Percentiles rank a stretch among this genome's conserved stretches.
phyloP scores from a whole-genome alignment of 2,888 invertebrate species.

The Eilema caniola region DNA sequence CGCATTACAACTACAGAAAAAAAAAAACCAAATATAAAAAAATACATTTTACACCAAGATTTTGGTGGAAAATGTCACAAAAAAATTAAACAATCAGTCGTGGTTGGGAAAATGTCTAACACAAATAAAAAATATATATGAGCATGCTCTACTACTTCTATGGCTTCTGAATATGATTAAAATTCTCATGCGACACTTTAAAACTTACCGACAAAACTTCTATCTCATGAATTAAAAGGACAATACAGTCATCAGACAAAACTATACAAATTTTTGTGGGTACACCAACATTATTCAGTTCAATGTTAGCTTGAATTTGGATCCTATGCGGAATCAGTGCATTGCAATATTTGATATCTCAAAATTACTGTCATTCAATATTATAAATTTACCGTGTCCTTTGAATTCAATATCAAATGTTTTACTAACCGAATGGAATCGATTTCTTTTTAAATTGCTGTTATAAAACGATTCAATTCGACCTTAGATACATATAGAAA shows the following conservation, averaged over 20 bases:
- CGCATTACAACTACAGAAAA: slow-evolving; percentile 87
- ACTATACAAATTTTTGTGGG: neutral
- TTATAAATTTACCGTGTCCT: slow-evolving; percentile 31
- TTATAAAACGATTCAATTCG: slow-evolving; percentile 4
- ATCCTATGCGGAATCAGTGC: neutral
- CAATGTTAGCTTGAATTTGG: neutral
- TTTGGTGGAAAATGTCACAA: slow-evolving; percentile 38
- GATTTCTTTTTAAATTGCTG: slow-evolving; percentile 3
- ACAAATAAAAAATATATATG: slow-evolving; percentile 60
- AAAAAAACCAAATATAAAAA: slow-evolving; percentile 65
- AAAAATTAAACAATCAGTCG: slow-evolving; percentile 55
- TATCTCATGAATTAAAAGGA: slow-evolving; percentile 57
- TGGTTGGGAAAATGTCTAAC: slow-evolving; percentile 88
- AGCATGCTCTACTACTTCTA: slow-evolving; percentile 81
- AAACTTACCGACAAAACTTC: slow-evolving; percentile 59
- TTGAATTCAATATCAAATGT: slow-evolving; percentile 41
- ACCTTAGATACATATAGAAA: neutral
- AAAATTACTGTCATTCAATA: neutral
- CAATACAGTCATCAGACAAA: slow-evolving; percentile 15
- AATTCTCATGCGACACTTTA: slow-evolving; percentile 60
- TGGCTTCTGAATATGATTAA: slow-evolving; percentile 70
- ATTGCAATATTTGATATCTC: neutral
- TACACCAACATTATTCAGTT: neutral
- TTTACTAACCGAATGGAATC: slow-evolving; percentile 8
- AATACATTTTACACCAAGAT: slow-evolving; percentile 39